Base-by-base conservation (phyloP, 1,140 invertebrate species). In the Gryon sp. region DNA sequence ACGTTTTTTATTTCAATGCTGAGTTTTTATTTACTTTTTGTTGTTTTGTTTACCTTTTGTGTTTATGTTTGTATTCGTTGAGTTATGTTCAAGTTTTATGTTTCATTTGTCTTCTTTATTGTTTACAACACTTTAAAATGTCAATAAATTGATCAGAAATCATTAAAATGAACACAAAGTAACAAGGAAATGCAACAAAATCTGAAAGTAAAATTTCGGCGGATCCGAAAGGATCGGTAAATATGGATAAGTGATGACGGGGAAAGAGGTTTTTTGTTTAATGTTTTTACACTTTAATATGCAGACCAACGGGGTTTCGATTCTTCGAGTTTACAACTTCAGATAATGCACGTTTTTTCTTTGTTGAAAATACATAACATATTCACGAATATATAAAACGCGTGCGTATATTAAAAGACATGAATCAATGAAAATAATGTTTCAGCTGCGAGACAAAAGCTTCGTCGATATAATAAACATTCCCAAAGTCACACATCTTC, bases 211-310 rank as follows among this genome's bases (percentile, higher is more conserved):
- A 59, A 59, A 59, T n/a, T 59, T 30, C 11, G 53, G 19, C 34
- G 36, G 20, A 18, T 8, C n/a, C 7, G 52, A 40, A n/a, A n/a
- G n/a, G n/a, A n/a, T n/a, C 22, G 34, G 52, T 62, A 28, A 40
- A 62, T 48, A 50, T 50, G 22, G 45, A 62, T 40, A 40, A 48
- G 59, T 63, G n/a, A 34, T 28, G 28, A 28, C 14, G 22, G n/a
- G n/a, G n/a, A n/a, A n/a, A 46, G 34, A 40, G 8, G 28, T 15
- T 32, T 52, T 30, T 46, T 26, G 26, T 45, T 50, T 11, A 41
- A 43, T 63, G 46, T 41, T 55, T n/a, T n/a, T 66, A 46, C 22
- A 55, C 20, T 55, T 66, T 66, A 66, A 66, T 55, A 66, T 66
- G 62, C 62, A 66, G 62, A 15, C 7, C 22, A 22, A 38, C 16